Evolutionary conservation across 2,113 vertebrate genomes (phyloP), one percentile per base, ranked within the genome.

Genomic region (Gadus macrocephalus): DNA sequence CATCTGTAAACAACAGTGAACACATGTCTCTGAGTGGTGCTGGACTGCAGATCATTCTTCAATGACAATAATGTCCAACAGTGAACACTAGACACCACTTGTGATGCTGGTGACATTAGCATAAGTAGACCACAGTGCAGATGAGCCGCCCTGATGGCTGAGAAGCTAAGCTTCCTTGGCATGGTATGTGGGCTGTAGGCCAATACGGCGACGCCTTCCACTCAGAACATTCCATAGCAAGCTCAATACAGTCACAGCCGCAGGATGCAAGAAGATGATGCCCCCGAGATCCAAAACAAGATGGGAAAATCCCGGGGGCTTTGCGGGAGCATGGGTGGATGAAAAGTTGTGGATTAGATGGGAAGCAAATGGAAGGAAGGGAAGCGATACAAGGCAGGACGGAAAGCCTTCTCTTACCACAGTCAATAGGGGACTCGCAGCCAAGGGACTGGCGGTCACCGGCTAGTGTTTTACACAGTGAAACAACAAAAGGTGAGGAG

Each of bases 341-440:
- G 55, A 38, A 31, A 19, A 68, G 86, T 87, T 86, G 83, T 77
- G 71, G 69, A 53, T 67, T 58, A 68, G 27, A 69, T 49, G 68
- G 71, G 68, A 19, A 71, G 53, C 58, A 70, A 62, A 72, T 71
- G 65, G 67, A 69, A 69, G 27, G 59, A 59, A 59, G 66, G 71
- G 70, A 72, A 53, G 60, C 69, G 76, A 53, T 25, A 62, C 72
- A 78, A 20, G 8, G 72, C 65, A 72, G 49, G 17, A 53, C 69
- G 75, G 69, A 64, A 78, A 78, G 80, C 79, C 77, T 66, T 87
- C 82, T 90, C 92, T 92, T 92, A 91, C 90, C 89, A 78, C 82
- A 86, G 77, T 88, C 86, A 89, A 87, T 78, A 83, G 90, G 90
- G 81, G 90, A 91, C 73, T 91, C 91, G 64, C 89, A 90, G 86